Conservation (phyloP, 2,113 vertebrate species). For the Panthera uncia region DNA sequence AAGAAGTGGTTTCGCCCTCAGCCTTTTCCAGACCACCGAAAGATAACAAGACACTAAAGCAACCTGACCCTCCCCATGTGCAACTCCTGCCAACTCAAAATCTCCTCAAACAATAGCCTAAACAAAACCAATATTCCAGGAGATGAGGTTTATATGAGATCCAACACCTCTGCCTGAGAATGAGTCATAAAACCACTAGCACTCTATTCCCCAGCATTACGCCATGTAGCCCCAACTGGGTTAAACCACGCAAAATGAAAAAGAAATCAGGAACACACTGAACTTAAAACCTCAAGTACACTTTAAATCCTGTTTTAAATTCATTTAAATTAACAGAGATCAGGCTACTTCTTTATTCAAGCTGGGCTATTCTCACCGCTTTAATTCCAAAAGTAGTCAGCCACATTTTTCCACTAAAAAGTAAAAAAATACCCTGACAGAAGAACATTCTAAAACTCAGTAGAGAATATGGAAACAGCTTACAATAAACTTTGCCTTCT, state of each 20-base stretch:
- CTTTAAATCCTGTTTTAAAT: constrained; percentile 58
- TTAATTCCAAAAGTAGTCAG: constrained; percentile 60
- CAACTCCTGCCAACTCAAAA: constrained; percentile 37
- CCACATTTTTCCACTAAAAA: constrained; percentile 59
- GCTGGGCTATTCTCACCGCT: constrained; percentile 43
- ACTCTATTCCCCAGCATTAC: constrained; percentile 20
- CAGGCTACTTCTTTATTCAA: constrained; percentile 51
- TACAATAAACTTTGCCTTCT: background rate
- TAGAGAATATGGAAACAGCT: constrained; percentile 38
- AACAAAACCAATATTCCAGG: background rate
- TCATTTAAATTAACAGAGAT: constrained; percentile 64
- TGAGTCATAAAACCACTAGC: constrained; percentile 63
- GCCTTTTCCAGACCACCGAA: constrained; percentile 57
- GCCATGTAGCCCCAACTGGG: background rate
- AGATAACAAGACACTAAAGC: constrained; percentile 40
- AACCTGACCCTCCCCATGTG: background rate
- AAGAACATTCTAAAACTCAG: constrained; percentile 56
- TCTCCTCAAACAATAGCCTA: constrained; percentile 46
- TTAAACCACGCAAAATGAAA: background rate
- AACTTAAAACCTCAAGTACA: constrained; percentile 57
- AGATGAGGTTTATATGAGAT: constrained; percentile 11
- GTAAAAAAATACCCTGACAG: background rate
- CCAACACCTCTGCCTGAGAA: constrained; percentile 54
- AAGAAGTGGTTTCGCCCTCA: constrained; percentile 50
- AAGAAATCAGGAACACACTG: constrained; percentile 46